Evolutionary conservation across 2,113 vertebrate species (phyloP), one percentile per base, ranked within the genome.

Genomic region (Coryphaenoides rupestris): DNA sequence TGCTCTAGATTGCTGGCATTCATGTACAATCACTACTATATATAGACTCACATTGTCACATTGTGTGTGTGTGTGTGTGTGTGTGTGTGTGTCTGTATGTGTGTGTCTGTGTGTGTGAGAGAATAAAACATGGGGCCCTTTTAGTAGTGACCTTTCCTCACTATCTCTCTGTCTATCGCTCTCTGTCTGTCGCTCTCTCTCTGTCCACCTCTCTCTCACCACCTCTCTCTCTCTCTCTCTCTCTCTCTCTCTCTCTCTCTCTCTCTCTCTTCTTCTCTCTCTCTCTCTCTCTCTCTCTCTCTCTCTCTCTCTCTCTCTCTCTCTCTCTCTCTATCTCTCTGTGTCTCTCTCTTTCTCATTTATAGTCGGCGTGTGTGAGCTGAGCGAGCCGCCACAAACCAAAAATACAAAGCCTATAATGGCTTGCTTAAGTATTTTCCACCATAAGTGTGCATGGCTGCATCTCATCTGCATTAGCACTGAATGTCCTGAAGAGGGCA

Each of bases 21-120:
- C 28, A 3, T 65, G 15, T 26, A 45, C 57, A 22, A 23, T 57
- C 63, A 24, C 40, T 15, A 22, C 55, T 58, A 66, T 58, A 65
- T 26, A 57, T 56, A 55, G 54, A 55, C 21, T 23, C 22, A 55
- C 15, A 22, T 23, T 22, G 12, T 22, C 19, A 23, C 19, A 55
- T 19, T 50, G 5, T 50, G 16, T 50, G 47, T n/a, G 47, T 50
- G 47, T 55, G 53, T 55, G 17, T 55, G 53, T 55, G 53, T 55
- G 53, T 55, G 19, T 19, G 4, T 55, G 53, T 50, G 16, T n/a
- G 47, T 50, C 14, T 50, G 14, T 50, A 15, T 50, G 47, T 50
- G 47, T 50, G 19, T 15, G 19, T 55, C 21, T 55, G 19, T 55
- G 54, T 55, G 54, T 55, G 54, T 55, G 54, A 55, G 19, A 21